Base-by-base conservation (phyloP, 2,888 invertebrate species). In the Hofmannophila pseudospretella region DNA sequence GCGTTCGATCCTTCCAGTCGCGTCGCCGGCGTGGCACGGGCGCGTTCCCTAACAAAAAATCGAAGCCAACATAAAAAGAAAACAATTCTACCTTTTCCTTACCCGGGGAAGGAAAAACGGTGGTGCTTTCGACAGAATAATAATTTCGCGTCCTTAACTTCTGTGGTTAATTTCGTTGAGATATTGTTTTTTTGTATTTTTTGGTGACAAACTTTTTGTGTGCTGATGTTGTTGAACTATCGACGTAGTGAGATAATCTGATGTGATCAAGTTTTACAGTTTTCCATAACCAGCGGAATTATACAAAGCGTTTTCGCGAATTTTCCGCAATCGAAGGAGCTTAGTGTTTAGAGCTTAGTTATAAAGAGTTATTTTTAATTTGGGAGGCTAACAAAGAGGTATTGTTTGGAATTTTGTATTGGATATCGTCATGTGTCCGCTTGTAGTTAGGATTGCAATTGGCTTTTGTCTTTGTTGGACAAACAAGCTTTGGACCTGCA, bases 1-100 rank as follows among this genome's bases (percentile, higher is more conserved):
- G 63, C 73, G 79, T 76, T 86, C 85, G 85, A 85, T 85, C 80
- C 81, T 72, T 71, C 68, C 85, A 85, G 85, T 85, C 80, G 81
- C 77, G 73, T 73, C 69, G 75, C 73, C 75, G 82, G 80, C 82
- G 75, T 66, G 67, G 78, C 69, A 72, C 79, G 77, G 77, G 67
- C 79, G 58, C 67, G 75, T 73, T 56, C 72, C 72, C 67, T 65
- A 61, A 58, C 50, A 57, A 57, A 57, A 58, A 59, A 58, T 46
- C 51, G 59, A 64, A 53, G 57, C 55, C 57, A n/a, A 23, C n/a
- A 23, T n/a, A 23, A 51, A 58, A 62, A 58, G 54, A 62, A 64
- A 67, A 67, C 59, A 64, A 65, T 63, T 65, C 75, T 74, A 84
- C 81, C 65, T 56, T 71, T 68, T 74, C 78, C 82, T 85, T 85